Evolutionary conservation across 2,113 vertebrate genomes (phyloP), one percentile per base, ranked within the genome.

Genomic region (Mormyrus iriodes): DNA sequence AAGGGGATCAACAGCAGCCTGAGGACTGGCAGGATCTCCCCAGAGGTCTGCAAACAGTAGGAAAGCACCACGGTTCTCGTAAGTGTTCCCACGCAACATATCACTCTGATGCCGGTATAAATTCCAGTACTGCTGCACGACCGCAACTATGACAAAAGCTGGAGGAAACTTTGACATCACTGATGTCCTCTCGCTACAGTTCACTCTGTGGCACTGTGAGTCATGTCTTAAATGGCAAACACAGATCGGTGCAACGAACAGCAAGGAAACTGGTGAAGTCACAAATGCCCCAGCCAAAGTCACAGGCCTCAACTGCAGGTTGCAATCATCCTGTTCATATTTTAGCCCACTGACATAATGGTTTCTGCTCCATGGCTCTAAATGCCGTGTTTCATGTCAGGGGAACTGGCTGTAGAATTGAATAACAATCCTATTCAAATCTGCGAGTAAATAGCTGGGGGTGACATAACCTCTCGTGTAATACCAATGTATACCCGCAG

Each of bases 381-480:
- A 92, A 94, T 95, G 94, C 95, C 93, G 89, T 93, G 97, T 96
- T 97, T 96, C 96, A 94, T 96, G 96, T 96, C 97, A 96, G 96
- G 95, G 95, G 94, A 49, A 55, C 95, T 96, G 95, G 92, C 94
- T 92, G 94, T 92, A 92, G 92, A 94, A 95, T 88, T 93, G 95
- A 96, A 95, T 95, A 96, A 95, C 95, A 95, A 96, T 95, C 96
- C 96, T 96, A 96, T 96, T 97, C 96, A 96, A 96, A 96, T 97
- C 95, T 95, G 95, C 93, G 94, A 94, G 96, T 96, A 98, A 99
- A 99, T 97, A 98, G 97, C 97, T 97, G 93, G 94, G 96, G 97
- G 97, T 97, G 97, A 98, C 97, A 97, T 97, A 97, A 97, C 98
- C 98, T 98, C 97, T 98, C 96, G 94, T 98, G 97, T 98, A 96